Base-by-base conservation (phyloP, 2,888 invertebrate genomes). In the Punctoribates punctum region DNA sequence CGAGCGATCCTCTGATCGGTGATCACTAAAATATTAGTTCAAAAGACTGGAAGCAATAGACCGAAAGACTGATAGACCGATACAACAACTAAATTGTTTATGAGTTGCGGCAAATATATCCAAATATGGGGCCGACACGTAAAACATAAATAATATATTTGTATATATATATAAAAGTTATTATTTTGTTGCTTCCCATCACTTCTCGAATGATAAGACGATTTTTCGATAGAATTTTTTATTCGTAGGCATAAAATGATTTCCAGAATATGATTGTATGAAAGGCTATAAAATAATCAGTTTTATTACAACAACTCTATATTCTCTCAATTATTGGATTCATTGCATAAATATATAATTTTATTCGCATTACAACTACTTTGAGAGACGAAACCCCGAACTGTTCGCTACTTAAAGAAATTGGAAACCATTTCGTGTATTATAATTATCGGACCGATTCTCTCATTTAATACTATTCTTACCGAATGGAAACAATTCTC, bases 121-220 rank as follows among this genome's bases (percentile, higher is more conserved):
- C 9, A 29, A 65, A 65, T 65, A 65, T 20, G 27, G 38, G 11
- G 27, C 20, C 27, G 27, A 65, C 65, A 65, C 65, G 65, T 65
- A 65, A 65, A 65, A 65, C 27, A 65, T 65, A 65, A 65, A 65
- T 65, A 65, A 65, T 27, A 34, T n/a, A 65, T 29, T 27, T 34
- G 27, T 62, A 8, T 51, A 51, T 51, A 51, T 51, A 51, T 51
- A 51, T 20, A 20, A 17, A 20, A 17, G 4, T 20, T 51, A 20
- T 51, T 20, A 20, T 20, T 57, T 13, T 25, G 23, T 13, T 25
- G 23, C 27, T n/a, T 65, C 20, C 27, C 34, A 34, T 27, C 25
- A 65, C 65, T 65, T 65, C 25, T 65, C 25, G 9, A 17, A 9
- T 65, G 27, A n/a, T 15, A 27, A 15, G 11, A 65, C 65, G 34